Evolutionary conservation across 2,888 invertebrate species (phyloP).

Genomic region (Catotricha subobsoleta): DNA sequence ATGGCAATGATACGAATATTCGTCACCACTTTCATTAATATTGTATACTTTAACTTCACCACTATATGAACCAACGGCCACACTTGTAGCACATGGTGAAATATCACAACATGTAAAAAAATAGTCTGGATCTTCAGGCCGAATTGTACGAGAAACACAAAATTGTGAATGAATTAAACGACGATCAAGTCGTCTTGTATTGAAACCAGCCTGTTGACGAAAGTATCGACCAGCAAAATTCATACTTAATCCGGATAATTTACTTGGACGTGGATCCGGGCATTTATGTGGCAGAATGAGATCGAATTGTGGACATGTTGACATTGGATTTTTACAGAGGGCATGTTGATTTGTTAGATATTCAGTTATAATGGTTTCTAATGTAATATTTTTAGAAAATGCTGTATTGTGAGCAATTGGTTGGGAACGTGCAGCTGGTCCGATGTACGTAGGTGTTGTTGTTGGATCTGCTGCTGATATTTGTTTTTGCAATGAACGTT

Average conservation of each 20-base stretch:
- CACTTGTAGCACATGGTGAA: slow-evolving; percentile 39
- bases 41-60: slow-evolving; percentile 86
- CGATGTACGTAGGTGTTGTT: slow-evolving; percentile 20
- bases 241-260: slow-evolving; percentile 31
- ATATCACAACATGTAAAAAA: slow-evolving; percentile 60
- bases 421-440: slow-evolving; percentile 13
- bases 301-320: slow-evolving; percentile 92
- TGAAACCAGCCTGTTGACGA: slow-evolving; percentile 36
- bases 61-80: slow-evolving; percentile 76
- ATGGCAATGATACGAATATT: slow-evolving; percentile 61
- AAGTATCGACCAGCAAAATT: slow-evolving; percentile 51
- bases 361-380: slow-evolving; percentile 89
- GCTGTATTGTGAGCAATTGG: slow-evolving; percentile 4
- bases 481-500: slow-evolving; percentile 33
- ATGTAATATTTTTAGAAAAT: slow-evolving; percentile 35
- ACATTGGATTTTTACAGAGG: slow-evolving; percentile 94
- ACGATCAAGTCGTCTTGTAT: slow-evolving; percentile 51
- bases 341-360: slow-evolving; percentile 95
- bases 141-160: slow-evolving; percentile 54
- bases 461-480: slow-evolving; percentile 13
- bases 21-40: slow-evolving; percentile 63
- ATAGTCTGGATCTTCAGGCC: slow-evolving; percentile 49
- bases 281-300: slow-evolving; percentile 92
- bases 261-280: slow-evolving; percentile 60
- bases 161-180: slow-evolving; percentile 69